Evolutionary conservation across 2,888 invertebrate species (phyloP), one percentile per base, ranked within the genome.

Genomic region (Esperia sulphurella): DNA sequence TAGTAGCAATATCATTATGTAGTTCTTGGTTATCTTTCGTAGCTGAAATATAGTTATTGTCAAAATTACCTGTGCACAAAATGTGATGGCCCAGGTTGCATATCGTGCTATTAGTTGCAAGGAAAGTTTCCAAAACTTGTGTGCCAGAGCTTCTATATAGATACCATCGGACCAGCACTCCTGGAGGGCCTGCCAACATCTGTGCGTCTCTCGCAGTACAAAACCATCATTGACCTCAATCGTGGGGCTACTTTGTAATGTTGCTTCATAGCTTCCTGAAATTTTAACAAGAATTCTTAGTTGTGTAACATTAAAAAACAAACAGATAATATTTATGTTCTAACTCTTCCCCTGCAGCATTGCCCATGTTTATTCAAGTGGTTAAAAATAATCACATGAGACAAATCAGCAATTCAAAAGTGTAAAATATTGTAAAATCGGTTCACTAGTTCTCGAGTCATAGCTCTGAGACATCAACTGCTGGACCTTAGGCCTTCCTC

Each of bases 61-160:
- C 38, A 43, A 14, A 43, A 31, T 59, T 67, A 91, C 90, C 79
- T 89, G 82, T 53, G 71, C 69, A 67, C 89, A 80, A 57, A 79
- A 77, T 44, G 74, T 80, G 31, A 78, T 80, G 45, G 92, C 91
- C 94, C 96, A 97, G n/a, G 92, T 92, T 8, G 92, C 89, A 75
- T 96, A 96, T 65, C 98, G 92, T 40, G 96, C 92, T 40, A 97
- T 71, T 37, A 98, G 89, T 85, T 98, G 96, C 52, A 98, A 87
- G 14, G 94, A 94, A 7, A 98, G 90, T 80, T 97, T 98, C 93
- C 96, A 96, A 83, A 98, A 97, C 72, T 95, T 95, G 69, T 94
- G 94, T 47, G 93, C 93, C 0, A 96, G 86, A 49, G 96, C 94
- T 21, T 92, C 89, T 45, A 98, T 91, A 76, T 94, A 98, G 7